Base-by-base conservation (phyloP, 2,888 invertebrate species). In the Plusia festucae region DNA sequence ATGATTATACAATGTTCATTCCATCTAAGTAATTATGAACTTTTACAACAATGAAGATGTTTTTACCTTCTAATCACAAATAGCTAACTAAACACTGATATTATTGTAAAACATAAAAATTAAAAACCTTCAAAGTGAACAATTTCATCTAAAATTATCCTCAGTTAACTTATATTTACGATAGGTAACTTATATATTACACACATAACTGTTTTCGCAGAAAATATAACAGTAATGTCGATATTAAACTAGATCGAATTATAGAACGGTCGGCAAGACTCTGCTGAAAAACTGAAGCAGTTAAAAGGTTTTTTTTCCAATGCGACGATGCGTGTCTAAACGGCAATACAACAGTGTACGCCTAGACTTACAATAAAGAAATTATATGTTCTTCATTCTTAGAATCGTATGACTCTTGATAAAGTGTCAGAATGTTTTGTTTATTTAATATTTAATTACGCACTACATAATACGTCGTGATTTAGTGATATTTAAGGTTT, bases 261-360 rank as follows among this genome's bases (percentile, higher is more conserved):
- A 11, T 73, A 60, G 55, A 65, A 65, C 58, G 59, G 59, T 59
- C 53, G 61, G 60, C 55, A 46, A 24, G 27, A 13, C 6, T 7
- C n/a, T 46, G 54, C 46, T 49, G 67, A 61, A 73, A 68, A 24
- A 78, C 16, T 44, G 55, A 40, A 53, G 53, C 27, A 73, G 59
- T 58, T 60, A 65, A 65, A 60, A 27, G 52, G 65, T 78, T 74
- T 74, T 77, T 30, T 40, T 53, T n/a, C n/a, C 24, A 16, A 0
- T 22, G 53, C 62, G 78, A 62, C 78, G 64, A 78, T 53, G 74
- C 75, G 65, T 74, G 54, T 53, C 74, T 74, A 78, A 75, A 74
- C 27, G 40, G 54, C n/a, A 34, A 44, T 30, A 46, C 55, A 69
- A 63, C 60, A 54, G 61, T 73, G 59, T 73, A 57, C 75, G 58